Base-by-base conservation (phyloP, 2,797 vertebrate species). In the Cynopterus sphinx region DNA sequence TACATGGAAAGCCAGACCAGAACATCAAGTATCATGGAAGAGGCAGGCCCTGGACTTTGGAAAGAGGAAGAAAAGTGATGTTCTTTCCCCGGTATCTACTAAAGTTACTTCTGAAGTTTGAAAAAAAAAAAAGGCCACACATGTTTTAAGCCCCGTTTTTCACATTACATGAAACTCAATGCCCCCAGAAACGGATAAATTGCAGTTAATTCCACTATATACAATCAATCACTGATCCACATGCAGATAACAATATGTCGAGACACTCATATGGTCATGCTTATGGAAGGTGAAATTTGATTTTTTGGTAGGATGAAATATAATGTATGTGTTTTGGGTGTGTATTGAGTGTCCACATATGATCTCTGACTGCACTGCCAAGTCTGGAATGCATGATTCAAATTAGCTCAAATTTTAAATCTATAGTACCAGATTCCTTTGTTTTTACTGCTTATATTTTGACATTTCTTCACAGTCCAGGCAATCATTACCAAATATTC, bases 401-500 rank as follows among this genome's bases (percentile, higher is more conserved):
- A 87, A 65, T 67, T 77, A 70, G 31, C 33, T 95, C 51, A 73
- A 84, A 82, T 79, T 96, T 67, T 87, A 87, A 71, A 77, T 88
- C 70, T 92, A 11, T 73, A 43, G 46, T 49, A 87, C 59, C 11
- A 53, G 61, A 87, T 95, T 92, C n/a, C 13, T 92, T 86, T 82
- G 59, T 93, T 90, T 96, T 93, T 67, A 74, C 57, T 61, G 39
- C 70, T 96, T 96, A 88, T 39, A 92, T 65, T 93, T 96, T 97
- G 83, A 97, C 84, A 97, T 95, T 96, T 96, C 87, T 93, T 97
- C 61, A 94, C 36, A 91, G 75, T 93, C 68, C 41, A 95, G 63
- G 51, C 6, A 0, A 87, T 95, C 77, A 86, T 92, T 87, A 95
- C 84, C 84, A 96, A 95, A 96, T 91, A 95, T 71, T 77, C 0